A percentile compares a stretch with the other conserved stretches of the same genome.
These are phyloP conservation scores for Charanyca ferruginea DNA, from an alignment of 2,888 invertebrate species.

Conservation along the genomic window DNA sequence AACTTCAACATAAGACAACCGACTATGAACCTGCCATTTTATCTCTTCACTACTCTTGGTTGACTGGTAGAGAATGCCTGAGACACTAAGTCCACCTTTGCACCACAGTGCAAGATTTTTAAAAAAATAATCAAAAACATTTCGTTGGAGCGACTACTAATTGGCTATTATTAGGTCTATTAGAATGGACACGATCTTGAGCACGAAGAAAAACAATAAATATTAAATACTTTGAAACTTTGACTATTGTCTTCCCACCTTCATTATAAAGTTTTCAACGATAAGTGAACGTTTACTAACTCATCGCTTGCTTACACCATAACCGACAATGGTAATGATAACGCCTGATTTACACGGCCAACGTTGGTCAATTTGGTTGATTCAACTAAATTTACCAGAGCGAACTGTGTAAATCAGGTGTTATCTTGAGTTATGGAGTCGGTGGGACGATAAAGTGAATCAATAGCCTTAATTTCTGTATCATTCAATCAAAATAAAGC, in stretches of 20 bases:
- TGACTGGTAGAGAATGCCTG: no score
- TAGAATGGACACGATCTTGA: not conserved
- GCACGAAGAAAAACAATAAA: constrained; percentile 1
- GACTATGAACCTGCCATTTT: no score
- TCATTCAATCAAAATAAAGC: not conserved
- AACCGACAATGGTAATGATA: constrained; percentile 8
- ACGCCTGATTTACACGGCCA: no score
- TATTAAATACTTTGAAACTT: not conserved
- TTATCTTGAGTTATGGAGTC: not conserved
- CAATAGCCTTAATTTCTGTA: not conserved
- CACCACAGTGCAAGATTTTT: no score
- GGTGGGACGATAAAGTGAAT: not conserved
- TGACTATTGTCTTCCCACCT: not conserved
- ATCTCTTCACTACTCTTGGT: no score
- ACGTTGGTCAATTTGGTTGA: not conserved
- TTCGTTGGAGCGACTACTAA: no score
- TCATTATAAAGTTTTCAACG: constrained; percentile 3
- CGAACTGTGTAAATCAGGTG: no score
- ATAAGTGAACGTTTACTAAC: constrained; percentile 3
- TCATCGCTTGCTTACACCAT: not conserved
- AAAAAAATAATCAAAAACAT: no score
- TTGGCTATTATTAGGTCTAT: no score
- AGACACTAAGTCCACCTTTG: no score
- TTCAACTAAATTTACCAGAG: not conserved
- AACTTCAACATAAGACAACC: no score